phyloP scores from a whole-genome alignment of 2,113 vertebrate species.

The Cryptotis parvus region DNA sequence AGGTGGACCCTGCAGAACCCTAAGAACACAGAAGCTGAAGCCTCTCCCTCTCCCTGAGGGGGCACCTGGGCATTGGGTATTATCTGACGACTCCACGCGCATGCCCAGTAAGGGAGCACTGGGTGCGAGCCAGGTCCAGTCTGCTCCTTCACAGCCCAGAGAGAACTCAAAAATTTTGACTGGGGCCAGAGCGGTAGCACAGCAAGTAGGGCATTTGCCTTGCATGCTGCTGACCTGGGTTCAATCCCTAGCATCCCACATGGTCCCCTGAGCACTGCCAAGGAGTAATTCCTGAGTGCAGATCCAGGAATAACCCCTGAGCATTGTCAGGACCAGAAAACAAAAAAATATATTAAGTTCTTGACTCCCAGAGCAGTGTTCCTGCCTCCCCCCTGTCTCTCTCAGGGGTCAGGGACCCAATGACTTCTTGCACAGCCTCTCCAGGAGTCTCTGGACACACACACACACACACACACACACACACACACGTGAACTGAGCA shows the following conservation, averaged over 20 bases:
- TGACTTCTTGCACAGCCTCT: not conserved
- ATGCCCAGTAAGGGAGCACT: not conserved
- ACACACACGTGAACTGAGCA: not conserved
- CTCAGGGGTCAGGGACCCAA: not conserved
- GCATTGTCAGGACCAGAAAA: no score
- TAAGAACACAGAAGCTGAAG: not conserved
- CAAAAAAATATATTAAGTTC: no score
- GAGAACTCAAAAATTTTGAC: slow-evolving; percentile 1
- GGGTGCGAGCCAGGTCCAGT: not conserved
- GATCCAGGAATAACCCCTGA: no score
- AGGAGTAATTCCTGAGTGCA: no score
- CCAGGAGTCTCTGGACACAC: not conserved
- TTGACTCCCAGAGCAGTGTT: not conserved
- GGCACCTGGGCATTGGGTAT: not conserved
- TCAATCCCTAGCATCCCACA: no score
- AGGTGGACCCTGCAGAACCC: not conserved
- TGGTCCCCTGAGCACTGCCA: no score
- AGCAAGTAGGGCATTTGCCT: no score
- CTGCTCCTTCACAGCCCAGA: not conserved
- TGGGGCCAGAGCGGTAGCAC: no score
- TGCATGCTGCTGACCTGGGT: no score
- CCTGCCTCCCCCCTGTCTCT: not conserved
- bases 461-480: not conserved
- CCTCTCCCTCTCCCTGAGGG: not conserved
- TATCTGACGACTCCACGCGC: not conserved